Base-by-base conservation (phyloP, 2,797 vertebrate species). In the Rhinogobio ventralis region DNA sequence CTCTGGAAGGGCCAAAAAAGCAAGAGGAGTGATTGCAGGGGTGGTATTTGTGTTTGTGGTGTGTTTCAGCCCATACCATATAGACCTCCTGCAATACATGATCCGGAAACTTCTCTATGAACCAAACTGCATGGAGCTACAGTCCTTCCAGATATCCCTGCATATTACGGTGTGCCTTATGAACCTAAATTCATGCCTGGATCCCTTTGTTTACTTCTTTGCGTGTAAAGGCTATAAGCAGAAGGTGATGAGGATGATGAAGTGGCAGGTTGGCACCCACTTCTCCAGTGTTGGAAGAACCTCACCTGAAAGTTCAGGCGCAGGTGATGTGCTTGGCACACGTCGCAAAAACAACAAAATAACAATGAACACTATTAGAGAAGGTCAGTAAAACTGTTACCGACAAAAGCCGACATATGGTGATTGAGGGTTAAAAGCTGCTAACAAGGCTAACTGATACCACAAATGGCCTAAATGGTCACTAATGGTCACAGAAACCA, bases 211-310 rank as follows among this genome's bases (percentile, higher is more conserved):
- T 87, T 95, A 95, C 88, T 95, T 90, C 91, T 97, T 96, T 81
- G 95, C 96, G 14, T 96, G 96, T 86, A 96, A 95, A 91, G 96
- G 96, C 87, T 97, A 97, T 83, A 97, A 96, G 89, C 94, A 93
- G 68, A 96, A 94, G 85, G 89, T 97, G 33, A 90, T 96, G 92
- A 95, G 92, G 92, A 94, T 97, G 87, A 25, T 97, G 82, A 94
- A 90, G 81, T 93, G 92, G 11, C 94, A 96, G 87, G 94, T 92
- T 55, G 95, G 94, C 0, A 82, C 94, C 39, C 95, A 95, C 0
- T 87, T 96, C 84, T 96, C 96, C 85, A 96, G 95, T 0, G 95
- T 89, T 8, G 94, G 87, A 83, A 94, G 88, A 85, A 93, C 94
- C 36, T 94, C 92, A 7, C 94, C 91, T 0, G 95, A 96, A 25